Base-by-base conservation (phyloP, 1,140 invertebrate genomes). In the Acromyrmex echinatior region DNA sequence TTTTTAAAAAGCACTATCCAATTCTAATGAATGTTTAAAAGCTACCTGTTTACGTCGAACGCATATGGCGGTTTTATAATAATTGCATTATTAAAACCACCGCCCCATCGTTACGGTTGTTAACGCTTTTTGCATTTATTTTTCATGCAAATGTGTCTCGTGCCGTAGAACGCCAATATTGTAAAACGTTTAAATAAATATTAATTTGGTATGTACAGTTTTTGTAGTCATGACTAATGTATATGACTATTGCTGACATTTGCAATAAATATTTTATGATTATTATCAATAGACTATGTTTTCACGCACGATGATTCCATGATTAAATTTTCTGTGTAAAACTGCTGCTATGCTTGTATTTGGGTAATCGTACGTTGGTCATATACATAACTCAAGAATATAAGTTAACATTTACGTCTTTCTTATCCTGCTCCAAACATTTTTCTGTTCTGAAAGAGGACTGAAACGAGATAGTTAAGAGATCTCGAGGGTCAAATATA, bases 401-500 rank as follows among this genome's bases (percentile, higher is more conserved):
- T 45, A 63, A 66, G 56, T 68, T 68, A 45, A 58, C 14, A 45
- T 80, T 68, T 68, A 58, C 31, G 49, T 66, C 53, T 31, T n/a
- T 62, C 39, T 63, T 18, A 63, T 0, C 6, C 14, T 51, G 39
- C 39, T 25, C 66, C 39, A 25, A 63, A 51, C 28, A 74, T 76
- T 74, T 84, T 84, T 74, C 35, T 60, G 18, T 6, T 60, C 18
- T 49, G 5, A 56, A 81, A 18, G n/a, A 73, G 39, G 16, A 53
- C 16, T 18, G 49, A 63, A 81, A 31, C 28, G 31, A 87, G 86
- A 81, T 87, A 86, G 86, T 87, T 85, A 88, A 89, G 65, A 88
- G 85, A 92, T 91, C 89, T 92, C 88, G 71, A 70, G 87, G 86
- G 90, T 81, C 84, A 86, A 91, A 90, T 92, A 90, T 92, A 87